Evolutionary conservation across 1,140 invertebrate genomes (phyloP).

Genomic region (Atta cephalotes): DNA sequence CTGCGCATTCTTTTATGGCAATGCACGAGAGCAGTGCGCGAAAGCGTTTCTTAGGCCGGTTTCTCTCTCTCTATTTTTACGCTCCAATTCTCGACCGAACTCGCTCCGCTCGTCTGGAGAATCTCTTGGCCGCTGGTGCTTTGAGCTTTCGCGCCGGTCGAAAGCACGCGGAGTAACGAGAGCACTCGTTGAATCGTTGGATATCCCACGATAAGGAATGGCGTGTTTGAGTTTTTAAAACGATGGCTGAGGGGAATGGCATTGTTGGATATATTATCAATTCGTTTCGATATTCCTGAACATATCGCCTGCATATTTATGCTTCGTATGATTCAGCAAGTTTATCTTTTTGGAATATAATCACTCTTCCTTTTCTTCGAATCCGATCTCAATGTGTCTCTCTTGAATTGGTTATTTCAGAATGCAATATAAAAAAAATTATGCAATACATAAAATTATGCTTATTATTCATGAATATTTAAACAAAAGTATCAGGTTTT

Average conservation of each 20-base stretch:
- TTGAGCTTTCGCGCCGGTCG: background rate
- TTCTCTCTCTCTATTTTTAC: conserved; percentile 73
- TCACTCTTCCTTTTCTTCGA: background rate
- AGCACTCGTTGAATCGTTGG: too few relatives aligned
- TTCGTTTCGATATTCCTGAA: background rate
- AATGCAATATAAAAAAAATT: too few relatives aligned
- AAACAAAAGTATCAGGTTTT: background rate
- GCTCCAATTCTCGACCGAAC: conserved; percentile 65
- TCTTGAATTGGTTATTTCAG: background rate
- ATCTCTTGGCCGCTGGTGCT: background rate
- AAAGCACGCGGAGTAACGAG: background rate
- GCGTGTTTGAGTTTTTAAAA: conserved; percentile 12
- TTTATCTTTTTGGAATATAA: background rate
- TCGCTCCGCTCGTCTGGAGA: conserved; percentile 1
- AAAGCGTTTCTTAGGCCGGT: conserved; percentile 37
- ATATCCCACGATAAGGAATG: background rate
- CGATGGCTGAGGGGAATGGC: background rate
- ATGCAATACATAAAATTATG: background rate
- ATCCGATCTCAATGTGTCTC: background rate
- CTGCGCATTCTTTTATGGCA: conserved; percentile 41
- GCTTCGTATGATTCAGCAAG: background rate
- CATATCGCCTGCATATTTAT: background rate
- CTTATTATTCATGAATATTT: background rate
- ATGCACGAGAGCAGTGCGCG: conserved; percentile 50
- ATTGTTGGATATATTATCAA: conserved; percentile 6